Base-by-base conservation (phyloP, 2,797 vertebrate genomes). In the Carapus acus region DNA sequence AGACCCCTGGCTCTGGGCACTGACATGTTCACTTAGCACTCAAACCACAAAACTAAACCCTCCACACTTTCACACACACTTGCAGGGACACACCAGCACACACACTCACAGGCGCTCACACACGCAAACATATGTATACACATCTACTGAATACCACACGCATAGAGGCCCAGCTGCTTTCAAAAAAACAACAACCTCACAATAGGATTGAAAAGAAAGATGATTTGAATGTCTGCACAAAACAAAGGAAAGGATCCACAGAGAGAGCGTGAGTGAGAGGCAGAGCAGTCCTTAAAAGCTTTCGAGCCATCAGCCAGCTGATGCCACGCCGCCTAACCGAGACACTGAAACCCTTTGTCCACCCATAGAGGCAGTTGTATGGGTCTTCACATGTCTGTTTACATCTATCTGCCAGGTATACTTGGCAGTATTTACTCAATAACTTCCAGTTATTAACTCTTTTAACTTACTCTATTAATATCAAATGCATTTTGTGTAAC, bases 1-100 rank as follows among this genome's bases (percentile, higher is more conserved):
- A 69, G 73, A 82, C 57, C 69, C 73, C 52, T 60, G 63, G 71
- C 83, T 73, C 69, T 62, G 37, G 62, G 76, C 79, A 75, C 81
- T 84, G 83, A 88, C 85, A 87, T 79, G 69, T 81, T 75, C 67
- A 57, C 79, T 86, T 81, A 85, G 69, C 62, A 39, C 74, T 83
- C 71, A 79, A 78, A 82, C 62, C 67, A 56, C 69, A 76, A 71
- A 73, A 46, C 69, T 34, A 58, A 66, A 67, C 58, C 48, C 16
- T 66, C 43, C 53, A 43, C 54, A 50, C 57, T 15, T 62, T 16
- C 47, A 15, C 60, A 33, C 53, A 31, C 54, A 56, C 23, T 23
- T 56, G 56, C 36, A 39, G 39, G 34, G n/a, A 53, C 54, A 22
- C 40, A 9, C 27, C 27, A 29, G 6, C 59, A 33, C 55, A 51